Evolutionary conservation across 2,888 invertebrate species (phyloP), one percentile per base, ranked within the genome.

Genomic region (Leptinotarsa rubiginosa): DNA sequence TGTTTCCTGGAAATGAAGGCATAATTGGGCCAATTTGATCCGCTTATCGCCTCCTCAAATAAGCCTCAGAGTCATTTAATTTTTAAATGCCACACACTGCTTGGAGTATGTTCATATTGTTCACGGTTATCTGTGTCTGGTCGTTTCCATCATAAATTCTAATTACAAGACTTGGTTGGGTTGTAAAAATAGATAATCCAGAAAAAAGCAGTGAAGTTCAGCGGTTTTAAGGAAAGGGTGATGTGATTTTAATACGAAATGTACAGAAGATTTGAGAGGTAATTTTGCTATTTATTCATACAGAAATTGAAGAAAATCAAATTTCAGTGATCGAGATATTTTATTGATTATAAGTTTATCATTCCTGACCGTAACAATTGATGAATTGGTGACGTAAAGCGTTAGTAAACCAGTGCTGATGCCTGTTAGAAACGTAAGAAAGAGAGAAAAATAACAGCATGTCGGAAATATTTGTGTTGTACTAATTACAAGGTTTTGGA

Each of bases 1-100:
- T 31, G 56, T 69, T 69, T 56, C 69, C 54, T 56, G 56, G 56
- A 67, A 56, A 69, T 54, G 52, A 69, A 47, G 47, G n/a, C 47
- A 56, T 74, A 70, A 74, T 74, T 74, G 70, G 59, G 70, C 74
- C 70, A 74, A 74, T 70, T 74, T 62, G 20, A 67, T 67, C 67
- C 31, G 47, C 70, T 74, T 74, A 74, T 74, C 74, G 66, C n/a
- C 69, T 59, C 69, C 56, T 69, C 47, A 69, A 69, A 69, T 47
- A 56, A n/a, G 50, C 25, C 18, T 56, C 20, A 22, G n/a, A 47
- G 52, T n/a, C n/a, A 56, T 69, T 69, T 56, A 69, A 69, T 56
- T 69, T 69, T 69, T 69, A 69, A 69, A 69, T 69, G 56, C 56
- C 69, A 47, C 54, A 41, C 15, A 69, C 31, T 69, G 15, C 15